Base-by-base conservation (phyloP, 1,140 invertebrate species). In the Macrostomum lignano region DNA sequence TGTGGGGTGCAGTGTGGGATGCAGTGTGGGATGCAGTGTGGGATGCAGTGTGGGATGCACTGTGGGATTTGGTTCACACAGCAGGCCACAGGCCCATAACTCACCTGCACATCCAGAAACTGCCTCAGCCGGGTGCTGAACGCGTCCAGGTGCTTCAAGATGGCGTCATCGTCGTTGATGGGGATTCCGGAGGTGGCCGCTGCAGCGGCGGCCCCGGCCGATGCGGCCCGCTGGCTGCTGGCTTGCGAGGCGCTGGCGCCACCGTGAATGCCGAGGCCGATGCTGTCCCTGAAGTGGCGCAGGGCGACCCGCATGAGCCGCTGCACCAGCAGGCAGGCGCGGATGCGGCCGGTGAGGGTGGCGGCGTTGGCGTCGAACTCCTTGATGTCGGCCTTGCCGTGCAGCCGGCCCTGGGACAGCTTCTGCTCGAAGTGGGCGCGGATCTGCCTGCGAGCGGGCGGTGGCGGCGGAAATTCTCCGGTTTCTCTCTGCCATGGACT, bases 141-240 rank as follows among this genome's bases (percentile, higher is more conserved):
- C 4, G 30, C 28, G 29, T 55, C 50, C 36, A 57, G 41, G 37
- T 54, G 50, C 23, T 42, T 40, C 40, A 57, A 42, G 15, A 57
- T 49, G 10, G 47, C 47, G 17, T 55, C 49, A 30, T 55, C 52
- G 41, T 57, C 52, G 20, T 48, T 44, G 20, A 57, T 46, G 5
- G 49, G 43, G 20, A 55, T 47, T 0, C 51, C 51, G 31, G 20
- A 10, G 20, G 25, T 25, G 31, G 15, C 4, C 21, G n/a, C n/a
- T n/a, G n/a, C n/a, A n/a, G n/a, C n/a, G n/a, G n/a, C n/a, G n/a
- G n/a, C n/a, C n/a, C n/a, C 25, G 15, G 17, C 21, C 22, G 21
- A 30, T 23, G 23, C 17, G 22, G 31, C 15, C 33, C 37, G 35
- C n/a, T 7, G 11, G 21, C 24, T 37, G 23, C 9, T 30, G 36